These are phyloP conservation scores for Hypocryptadius cinnamomeus DNA, from an alignment of 2,113 vertebrate species.

Conservation along the genomic window DNA sequence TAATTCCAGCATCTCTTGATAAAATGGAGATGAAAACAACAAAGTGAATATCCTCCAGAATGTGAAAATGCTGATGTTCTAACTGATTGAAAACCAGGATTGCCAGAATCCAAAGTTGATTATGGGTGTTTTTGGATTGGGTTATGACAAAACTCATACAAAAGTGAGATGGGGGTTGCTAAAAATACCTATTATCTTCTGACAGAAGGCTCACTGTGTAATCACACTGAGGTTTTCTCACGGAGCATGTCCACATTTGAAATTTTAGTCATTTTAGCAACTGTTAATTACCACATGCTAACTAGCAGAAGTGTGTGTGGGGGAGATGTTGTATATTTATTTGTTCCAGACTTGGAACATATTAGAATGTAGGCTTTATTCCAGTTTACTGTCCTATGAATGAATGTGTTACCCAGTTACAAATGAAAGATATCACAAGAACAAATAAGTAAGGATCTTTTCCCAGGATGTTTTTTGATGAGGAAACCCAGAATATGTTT, in stretches of 20 bases:
- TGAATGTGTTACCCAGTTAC: conserved; percentile 4
- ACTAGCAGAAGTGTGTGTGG: not conserved
- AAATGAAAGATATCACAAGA: not conserved
- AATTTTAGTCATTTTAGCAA: conserved; percentile 44
- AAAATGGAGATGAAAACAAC: not conserved
- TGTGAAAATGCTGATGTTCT: not conserved
- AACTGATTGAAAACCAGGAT: not conserved
- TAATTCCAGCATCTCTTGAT: not conserved
- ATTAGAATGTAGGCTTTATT: conserved; percentile 42
- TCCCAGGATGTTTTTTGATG: not conserved
- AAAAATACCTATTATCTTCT: conserved; percentile 38
- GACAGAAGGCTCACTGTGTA: not conserved
- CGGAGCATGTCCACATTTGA: not conserved
- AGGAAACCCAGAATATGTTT: not conserved
- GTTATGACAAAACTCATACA: not conserved
- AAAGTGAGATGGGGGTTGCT: not conserved
- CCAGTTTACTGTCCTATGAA: conserved; percentile 30
- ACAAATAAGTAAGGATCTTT: not conserved
- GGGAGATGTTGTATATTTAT: conserved; percentile 26
- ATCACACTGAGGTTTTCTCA: not conserved
- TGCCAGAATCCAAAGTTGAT: not conserved
- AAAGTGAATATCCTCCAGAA: not conserved
- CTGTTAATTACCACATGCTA: conserved; percentile 41
- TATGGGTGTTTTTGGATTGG: not conserved
- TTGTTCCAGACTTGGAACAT: conserved; percentile 45